Conservation (phyloP, 2,797 vertebrate genomes). For the Siniperca obscura region DNA sequence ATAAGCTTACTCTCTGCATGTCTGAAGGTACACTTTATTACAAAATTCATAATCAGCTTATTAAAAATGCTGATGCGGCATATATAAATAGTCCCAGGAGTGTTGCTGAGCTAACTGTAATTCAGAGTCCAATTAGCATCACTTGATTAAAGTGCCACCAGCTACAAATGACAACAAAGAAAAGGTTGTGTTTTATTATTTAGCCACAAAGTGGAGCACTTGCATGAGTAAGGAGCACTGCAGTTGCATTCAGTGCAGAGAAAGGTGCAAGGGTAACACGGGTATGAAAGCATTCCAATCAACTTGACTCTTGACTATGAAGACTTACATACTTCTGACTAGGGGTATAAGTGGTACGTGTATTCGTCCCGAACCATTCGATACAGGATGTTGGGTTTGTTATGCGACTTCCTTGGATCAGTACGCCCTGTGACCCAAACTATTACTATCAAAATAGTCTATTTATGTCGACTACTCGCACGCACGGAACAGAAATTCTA, state of each 20-base stretch:
- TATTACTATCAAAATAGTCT: too few relatives aligned
- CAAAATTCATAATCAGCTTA: neutral
- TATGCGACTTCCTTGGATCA: too few relatives aligned
- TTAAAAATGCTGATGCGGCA: conserved; percentile 20
- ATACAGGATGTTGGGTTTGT: too few relatives aligned
- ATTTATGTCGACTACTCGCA: too few relatives aligned
- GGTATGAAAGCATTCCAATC: neutral
- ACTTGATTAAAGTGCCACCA: neutral
- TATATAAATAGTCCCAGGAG: neutral
- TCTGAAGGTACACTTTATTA: neutral
- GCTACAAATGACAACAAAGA: neutral
- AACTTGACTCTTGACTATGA: neutral
- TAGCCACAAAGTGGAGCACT: conserved; percentile 55
- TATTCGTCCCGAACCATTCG: too few relatives aligned
- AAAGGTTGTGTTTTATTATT: neutral
- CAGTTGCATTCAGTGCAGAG: neutral
- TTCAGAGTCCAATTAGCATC: conserved; percentile 15
- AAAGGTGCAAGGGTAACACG: neutral
- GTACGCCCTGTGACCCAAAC: too few relatives aligned
- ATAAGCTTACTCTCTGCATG: neutral
- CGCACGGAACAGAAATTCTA: too few relatives aligned
- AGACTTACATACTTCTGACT: neutral
- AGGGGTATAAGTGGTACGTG: too few relatives aligned
- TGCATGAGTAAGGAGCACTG: neutral
- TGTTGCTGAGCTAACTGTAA: conserved; percentile 7